These are phyloP conservation scores for Periparus ater DNA, from an alignment of 2,797 vertebrate species.

Conservation along the genomic window DNA sequence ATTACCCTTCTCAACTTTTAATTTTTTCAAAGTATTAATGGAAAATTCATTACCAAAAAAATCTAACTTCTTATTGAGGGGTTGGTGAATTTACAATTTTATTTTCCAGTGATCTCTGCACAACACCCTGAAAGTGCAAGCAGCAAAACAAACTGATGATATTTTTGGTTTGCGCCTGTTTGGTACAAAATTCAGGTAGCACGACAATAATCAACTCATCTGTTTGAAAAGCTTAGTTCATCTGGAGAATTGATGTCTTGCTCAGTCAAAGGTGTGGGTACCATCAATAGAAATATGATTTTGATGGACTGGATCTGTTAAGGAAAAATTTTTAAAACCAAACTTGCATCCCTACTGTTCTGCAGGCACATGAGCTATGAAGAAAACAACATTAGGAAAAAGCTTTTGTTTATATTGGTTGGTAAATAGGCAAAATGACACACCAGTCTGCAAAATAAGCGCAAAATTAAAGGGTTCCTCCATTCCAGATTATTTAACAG, in stretches of 20 bases:
- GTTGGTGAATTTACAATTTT: not conserved
- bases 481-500: not conserved
- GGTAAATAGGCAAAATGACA: not conserved
- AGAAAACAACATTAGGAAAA: not conserved
- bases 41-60: not conserved
- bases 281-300: not conserved
- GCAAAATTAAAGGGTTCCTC: not conserved
- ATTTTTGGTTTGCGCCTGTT: not conserved
- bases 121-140: not conserved
- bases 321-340: not conserved
- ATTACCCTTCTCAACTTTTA: not conserved
- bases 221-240: not conserved
- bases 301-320: not conserved
- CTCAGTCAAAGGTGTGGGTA: not conserved
- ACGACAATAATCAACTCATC: not conserved
- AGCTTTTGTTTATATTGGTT: not conserved
- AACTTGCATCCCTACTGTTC: not conserved
- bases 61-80: not conserved
- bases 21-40: not conserved
- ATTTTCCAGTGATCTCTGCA: not conserved
- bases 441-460: not conserved
- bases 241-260: not conserved
- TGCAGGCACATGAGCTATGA: not conserved
- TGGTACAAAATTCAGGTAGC: not conserved
- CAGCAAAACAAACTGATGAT: not conserved